phyloP scores from a whole-genome alignment of 2,888 invertebrate species.

The Volucella bombylans region DNA sequence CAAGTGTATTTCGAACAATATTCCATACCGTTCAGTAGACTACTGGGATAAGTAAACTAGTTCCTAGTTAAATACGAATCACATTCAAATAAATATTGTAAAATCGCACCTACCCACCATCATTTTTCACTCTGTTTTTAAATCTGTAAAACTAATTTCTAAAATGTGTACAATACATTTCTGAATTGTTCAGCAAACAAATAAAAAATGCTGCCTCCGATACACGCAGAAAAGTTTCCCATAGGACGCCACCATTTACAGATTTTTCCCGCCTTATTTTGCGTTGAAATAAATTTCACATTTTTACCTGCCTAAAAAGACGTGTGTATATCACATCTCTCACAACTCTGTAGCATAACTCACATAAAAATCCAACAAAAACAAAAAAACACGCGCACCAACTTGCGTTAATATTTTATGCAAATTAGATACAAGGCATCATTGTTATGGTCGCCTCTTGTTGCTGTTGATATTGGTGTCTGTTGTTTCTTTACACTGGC shows the following conservation, averaged over 20 bases:
- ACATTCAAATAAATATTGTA: too few relatives aligned
- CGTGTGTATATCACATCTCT: constrained; percentile 59
- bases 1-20: too few relatives aligned
- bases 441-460: constrained; percentile 70
- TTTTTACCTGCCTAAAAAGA: constrained; percentile 53
- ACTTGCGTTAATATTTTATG: constrained; percentile 73
- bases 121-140: neutral
- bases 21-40: too few relatives aligned
- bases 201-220: constrained; percentile 5
- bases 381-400: constrained; percentile 51
- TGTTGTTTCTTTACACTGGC: constrained; percentile 8
- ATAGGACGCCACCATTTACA: constrained; percentile 7
- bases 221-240: constrained; percentile 11
- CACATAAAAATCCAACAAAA: constrained; percentile 47
- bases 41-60: too few relatives aligned
- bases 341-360: constrained; percentile 60
- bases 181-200: neutral
- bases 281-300: constrained; percentile 45
- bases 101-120: too few relatives aligned
- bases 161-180: neutral
- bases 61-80: too few relatives aligned
- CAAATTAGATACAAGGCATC: constrained; percentile 73
- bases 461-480: constrained; percentile 24
- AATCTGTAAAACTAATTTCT: constrained; percentile 37
- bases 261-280: neutral